phyloP scores from a whole-genome alignment of 2,797 vertebrate species.

The Premnoplex brunnescens region DNA sequence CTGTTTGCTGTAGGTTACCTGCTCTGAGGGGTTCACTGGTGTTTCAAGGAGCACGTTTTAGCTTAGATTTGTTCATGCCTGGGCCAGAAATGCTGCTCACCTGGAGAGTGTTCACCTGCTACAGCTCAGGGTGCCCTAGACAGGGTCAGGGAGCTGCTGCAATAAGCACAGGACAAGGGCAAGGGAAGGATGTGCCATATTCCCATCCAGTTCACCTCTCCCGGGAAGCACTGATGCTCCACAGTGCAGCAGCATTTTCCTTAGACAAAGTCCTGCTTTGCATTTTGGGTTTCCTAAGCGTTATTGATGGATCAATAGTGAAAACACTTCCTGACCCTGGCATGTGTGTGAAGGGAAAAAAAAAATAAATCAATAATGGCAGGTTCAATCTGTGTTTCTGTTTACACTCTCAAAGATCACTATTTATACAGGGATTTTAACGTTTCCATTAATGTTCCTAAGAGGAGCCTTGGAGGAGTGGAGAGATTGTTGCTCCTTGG shows the following conservation, averaged over 20 bases:
- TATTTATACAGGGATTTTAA: constrained; percentile 5
- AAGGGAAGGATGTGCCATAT: not conserved
- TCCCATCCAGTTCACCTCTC: fast-evolving
- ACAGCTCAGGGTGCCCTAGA: not conserved
- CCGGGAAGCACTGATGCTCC: not conserved
- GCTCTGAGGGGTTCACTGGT: not conserved
- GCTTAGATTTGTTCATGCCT: not conserved
- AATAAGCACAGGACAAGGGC: fast-evolving
- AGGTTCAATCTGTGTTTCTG: not conserved
- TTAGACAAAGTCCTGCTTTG: not conserved
- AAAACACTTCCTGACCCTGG: constrained; percentile 20
- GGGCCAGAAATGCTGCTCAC: not conserved
- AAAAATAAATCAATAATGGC: not conserved
- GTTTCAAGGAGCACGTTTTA: not conserved
- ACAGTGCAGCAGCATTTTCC: not conserved
- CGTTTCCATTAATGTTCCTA: not conserved
- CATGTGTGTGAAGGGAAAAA: not conserved
- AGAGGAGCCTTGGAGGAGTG: not conserved
- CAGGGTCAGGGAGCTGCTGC: not conserved
- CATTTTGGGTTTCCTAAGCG: constrained; percentile 20
- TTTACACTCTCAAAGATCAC: constrained; percentile 11
- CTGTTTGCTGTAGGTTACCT: not conserved
- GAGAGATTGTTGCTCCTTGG: not conserved
- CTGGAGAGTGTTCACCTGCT: fast-evolving
- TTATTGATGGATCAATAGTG: constrained; percentile 8